Conservation (phyloP, 2,888 invertebrate genomes). For the Mesorhabditis spiculigera region DNA sequence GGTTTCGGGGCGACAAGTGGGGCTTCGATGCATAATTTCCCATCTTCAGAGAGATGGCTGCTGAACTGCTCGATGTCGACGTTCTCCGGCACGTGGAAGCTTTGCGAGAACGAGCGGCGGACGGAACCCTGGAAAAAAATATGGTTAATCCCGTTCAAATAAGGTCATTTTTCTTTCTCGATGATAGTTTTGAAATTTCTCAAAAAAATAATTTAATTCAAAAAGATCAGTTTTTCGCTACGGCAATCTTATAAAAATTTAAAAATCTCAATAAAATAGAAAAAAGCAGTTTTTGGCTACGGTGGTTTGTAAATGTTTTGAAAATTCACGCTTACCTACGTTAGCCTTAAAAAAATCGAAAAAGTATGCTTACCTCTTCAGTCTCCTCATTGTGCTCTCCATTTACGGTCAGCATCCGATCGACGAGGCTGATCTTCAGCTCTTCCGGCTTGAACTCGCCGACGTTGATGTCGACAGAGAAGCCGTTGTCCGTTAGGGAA, state of each 20-base stretch:
- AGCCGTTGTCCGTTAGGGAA: conserved; percentile 13
- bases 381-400: conserved; percentile 28
- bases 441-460: conserved; percentile 32
- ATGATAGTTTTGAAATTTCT: not conserved
- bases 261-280: not conserved
- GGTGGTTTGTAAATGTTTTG: not conserved
- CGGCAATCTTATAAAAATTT: not conserved
- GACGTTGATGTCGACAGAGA: conserved; percentile 26
- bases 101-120: conserved; percentile 30
- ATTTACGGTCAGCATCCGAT: conserved; percentile 24
- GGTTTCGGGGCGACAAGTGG: not conserved
- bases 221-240: no score
- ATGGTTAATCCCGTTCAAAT: not conserved
- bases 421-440: conserved; percentile 30
- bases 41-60: conserved; percentile 16
- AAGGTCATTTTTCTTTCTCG: not conserved
- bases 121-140: not conserved
- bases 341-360: no score
- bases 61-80: conserved; percentile 23
- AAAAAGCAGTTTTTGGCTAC: not conserved
- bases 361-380: no score
- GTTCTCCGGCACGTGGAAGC: conserved; percentile 25
- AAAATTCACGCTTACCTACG: conserved; percentile 24
- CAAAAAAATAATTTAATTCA: no score
- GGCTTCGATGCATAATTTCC: conserved; percentile 25